Percentiles rank a stretch among this genome's conserved stretches.
Evolutionary conservation across 2,113 vertebrate genomes (phyloP).

Genomic region (Ancistrus triradiatus): DNA sequence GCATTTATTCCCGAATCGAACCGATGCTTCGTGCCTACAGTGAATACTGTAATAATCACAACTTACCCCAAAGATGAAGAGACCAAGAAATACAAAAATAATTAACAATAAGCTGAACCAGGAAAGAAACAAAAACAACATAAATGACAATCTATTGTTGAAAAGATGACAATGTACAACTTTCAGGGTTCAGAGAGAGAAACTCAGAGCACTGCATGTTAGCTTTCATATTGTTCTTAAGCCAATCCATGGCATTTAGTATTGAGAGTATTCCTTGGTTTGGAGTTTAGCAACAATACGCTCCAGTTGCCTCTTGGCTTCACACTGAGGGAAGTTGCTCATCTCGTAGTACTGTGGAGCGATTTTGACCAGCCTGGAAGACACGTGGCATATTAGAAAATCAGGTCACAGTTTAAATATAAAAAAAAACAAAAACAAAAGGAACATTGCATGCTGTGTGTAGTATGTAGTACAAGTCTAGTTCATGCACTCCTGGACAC

Average conservation of each 20-base stretch:
- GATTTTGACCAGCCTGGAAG: slow-evolving; percentile 92
- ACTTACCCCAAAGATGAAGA: slow-evolving; percentile 74
- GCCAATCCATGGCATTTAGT: slow-evolving; percentile 67
- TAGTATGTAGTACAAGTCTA: too few species aligned
- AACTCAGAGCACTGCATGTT: slow-evolving; percentile 67
- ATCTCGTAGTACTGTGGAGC: slow-evolving; percentile 96
- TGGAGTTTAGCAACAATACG: slow-evolving; percentile 92
- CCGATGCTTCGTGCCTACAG: slow-evolving; percentile 50
- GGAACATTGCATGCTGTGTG: too few species aligned
- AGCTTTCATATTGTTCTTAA: slow-evolving; percentile 52
- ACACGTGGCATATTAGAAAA: slow-evolving; percentile 29
- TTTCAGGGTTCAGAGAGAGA: slow-evolving; percentile 70
- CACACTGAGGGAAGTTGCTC: slow-evolving; percentile 97
- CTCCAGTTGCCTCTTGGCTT: slow-evolving; percentile 96
- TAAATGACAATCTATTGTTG: slow-evolving; percentile 77
- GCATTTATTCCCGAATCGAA: slow-evolving; percentile 29
- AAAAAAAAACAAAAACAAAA: too few species aligned
- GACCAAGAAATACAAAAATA: slow-evolving; percentile 80
- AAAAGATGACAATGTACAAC: slow-evolving; percentile 80
- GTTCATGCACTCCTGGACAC: too few species aligned
- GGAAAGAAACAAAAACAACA: slow-evolving; percentile 68
- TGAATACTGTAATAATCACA: slow-evolving; percentile 73
- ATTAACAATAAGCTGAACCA: slow-evolving; percentile 84
- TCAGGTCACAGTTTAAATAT: too few species aligned
- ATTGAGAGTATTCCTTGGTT: slow-evolving; percentile 94